Evolutionary conservation across 2,888 invertebrate genomes (phyloP).

Genomic region (Clivina fossor): DNA sequence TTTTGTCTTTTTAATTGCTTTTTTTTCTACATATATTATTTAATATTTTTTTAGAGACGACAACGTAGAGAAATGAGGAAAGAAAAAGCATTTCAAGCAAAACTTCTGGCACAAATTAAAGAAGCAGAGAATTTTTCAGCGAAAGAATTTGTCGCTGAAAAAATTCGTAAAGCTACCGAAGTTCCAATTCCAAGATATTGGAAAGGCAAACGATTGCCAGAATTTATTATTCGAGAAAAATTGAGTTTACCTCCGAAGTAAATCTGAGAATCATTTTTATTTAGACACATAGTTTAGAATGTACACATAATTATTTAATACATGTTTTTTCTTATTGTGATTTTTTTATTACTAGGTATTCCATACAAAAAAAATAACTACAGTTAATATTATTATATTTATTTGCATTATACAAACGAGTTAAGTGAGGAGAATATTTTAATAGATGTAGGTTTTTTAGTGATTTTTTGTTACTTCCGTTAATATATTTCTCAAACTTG

Average conservation of each 20-base stretch:
- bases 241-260: constrained; percentile 56
- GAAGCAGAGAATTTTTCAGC: constrained; percentile 76
- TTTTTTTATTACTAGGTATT: too few relatives aligned
- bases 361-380: too few relatives aligned
- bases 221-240: constrained; percentile 67
- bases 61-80: constrained; percentile 71
- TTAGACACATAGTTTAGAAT: too few relatives aligned
- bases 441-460: too few relatives aligned
- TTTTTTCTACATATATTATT: constrained; percentile 12
- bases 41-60: constrained; percentile 59
- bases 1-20: constrained; percentile 17
- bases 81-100: constrained; percentile 77
- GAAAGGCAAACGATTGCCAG: constrained; percentile 66
- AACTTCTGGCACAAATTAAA: constrained; percentile 67
- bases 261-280: too few relatives aligned
- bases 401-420: too few relatives aligned
- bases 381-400: too few relatives aligned
- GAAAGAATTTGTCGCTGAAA: constrained; percentile 67
- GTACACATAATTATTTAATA: too few relatives aligned
- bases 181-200: constrained; percentile 59
- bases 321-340: too few relatives aligned
- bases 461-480: too few relatives aligned
- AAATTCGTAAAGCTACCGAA: constrained; percentile 63
- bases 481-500: too few relatives aligned
- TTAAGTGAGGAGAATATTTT: too few relatives aligned